A percentile compares a stretch with the other conserved stretches of the same genome.
These are phyloP conservation scores for Hippoglossus stenolepis DNA, from an alignment of 2,113 vertebrate species.

Conservation along the genomic window DNA sequence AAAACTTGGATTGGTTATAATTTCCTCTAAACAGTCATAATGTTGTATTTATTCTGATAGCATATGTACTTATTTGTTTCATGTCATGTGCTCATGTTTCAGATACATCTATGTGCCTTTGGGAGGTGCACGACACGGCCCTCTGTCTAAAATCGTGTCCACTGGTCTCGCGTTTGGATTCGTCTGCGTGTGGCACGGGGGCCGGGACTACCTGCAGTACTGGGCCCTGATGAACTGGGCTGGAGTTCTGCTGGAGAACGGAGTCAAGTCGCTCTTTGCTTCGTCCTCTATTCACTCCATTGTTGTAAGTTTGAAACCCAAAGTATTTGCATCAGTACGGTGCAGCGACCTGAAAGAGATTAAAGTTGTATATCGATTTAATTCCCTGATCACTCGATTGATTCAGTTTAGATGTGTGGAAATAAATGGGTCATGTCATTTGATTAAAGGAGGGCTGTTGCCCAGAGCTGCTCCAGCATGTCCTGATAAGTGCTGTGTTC, in stretches of 20 bases:
- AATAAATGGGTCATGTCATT: not conserved
- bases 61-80: not conserved
- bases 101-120: constrained; percentile 96
- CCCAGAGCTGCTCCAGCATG: not conserved
- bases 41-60: not conserved
- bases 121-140: constrained; percentile 89
- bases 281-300: constrained; percentile 72
- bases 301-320: constrained; percentile 84
- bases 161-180: constrained; percentile 91
- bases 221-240: constrained; percentile 95
- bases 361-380: not conserved
- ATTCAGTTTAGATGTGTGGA: not conserved
- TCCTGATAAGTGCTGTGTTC: no score
- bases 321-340: not conserved
- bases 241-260: constrained; percentile 88
- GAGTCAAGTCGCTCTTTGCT: constrained; percentile 80
- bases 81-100: constrained; percentile 18
- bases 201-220: constrained; percentile 90
- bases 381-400: not conserved
- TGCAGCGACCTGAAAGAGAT: not conserved
- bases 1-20: no score
- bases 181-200: constrained; percentile 95
- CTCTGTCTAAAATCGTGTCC: constrained; percentile 84
- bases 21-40: not conserved
- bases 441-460: constrained; percentile 12